Conservation (phyloP, 1,140 invertebrate species). For the Amphibalanus amphitrite region DNA sequence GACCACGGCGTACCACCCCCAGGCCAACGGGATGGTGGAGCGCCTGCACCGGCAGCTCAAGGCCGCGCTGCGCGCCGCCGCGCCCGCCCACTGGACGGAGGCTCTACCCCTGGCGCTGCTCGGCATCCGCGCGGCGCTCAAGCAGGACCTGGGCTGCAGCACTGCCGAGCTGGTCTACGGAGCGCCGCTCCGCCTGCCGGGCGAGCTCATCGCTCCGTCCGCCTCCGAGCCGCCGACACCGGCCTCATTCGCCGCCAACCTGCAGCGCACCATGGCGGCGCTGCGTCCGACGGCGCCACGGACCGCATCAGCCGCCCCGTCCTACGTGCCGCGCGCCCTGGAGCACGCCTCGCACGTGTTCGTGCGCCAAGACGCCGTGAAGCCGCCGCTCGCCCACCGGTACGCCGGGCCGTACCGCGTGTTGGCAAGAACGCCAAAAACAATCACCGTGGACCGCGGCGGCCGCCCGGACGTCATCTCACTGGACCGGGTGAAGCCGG, state of each 20-base stretch:
- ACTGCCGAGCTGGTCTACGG: constrained; percentile 19
- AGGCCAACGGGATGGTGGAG: constrained; percentile 22
- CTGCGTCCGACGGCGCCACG: neutral
- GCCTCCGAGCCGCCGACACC: neutral
- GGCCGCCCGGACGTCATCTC: neutral
- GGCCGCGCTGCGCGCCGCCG: constrained; percentile 1
- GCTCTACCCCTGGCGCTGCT: neutral
- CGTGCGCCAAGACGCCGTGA: neutral
- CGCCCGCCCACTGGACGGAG: neutral
- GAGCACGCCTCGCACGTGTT: neutral
- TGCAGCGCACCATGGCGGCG: neutral
- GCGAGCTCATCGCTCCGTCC: constrained; percentile 13
- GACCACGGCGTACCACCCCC: constrained; percentile 20
- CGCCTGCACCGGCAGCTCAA: constrained; percentile 19
- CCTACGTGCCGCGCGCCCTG: neutral
- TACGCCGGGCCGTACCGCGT: neutral
- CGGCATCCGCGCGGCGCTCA: constrained; percentile 11
- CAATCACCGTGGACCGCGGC: neutral
- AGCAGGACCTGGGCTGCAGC: constrained; percentile 19
- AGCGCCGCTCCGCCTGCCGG: constrained; percentile 14
- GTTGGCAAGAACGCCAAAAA: neutral
- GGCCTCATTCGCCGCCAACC: neutral
- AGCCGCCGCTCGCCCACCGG: neutral
- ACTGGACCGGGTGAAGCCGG: neutral
- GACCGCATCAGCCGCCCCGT: too few relatives aligned